Percentiles rank a stretch among this genome's conserved stretches.
phyloP scores from a whole-genome alignment of 53 echinoderm and acorn worm species.

The Temnopleurus reevesii region DNA sequence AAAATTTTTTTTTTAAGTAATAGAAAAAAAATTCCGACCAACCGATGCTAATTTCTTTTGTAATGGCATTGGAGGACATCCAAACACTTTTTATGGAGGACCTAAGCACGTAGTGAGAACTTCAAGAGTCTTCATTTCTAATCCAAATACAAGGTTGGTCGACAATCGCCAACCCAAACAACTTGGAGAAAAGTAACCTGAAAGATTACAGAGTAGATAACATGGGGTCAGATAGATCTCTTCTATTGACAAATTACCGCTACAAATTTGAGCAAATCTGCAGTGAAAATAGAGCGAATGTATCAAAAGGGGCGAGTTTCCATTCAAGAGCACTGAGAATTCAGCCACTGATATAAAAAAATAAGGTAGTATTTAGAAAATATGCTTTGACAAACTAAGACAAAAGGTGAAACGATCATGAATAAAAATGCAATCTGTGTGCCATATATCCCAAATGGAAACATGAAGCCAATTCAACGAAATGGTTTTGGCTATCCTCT shows the following conservation, averaged over 20 bases:
- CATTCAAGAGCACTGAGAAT: neutral
- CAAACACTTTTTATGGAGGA: too few species aligned
- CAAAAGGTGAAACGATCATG: too few species aligned
- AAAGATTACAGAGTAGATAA: neutral
- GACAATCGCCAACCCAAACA: slow-evolving; percentile 11
- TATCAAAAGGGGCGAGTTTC: neutral
- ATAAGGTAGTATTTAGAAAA: too few species aligned
- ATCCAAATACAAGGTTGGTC: slow-evolving; percentile 37
- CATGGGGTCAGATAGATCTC: neutral
- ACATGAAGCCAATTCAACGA: too few species aligned
- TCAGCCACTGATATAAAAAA: neutral
- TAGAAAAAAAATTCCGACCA: too few species aligned
- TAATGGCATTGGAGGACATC: neutral
- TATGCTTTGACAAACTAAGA: too few species aligned
- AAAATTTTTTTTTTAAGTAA: too few species aligned
- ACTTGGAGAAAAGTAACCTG: slow-evolving; percentile 15
- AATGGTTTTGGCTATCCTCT: too few species aligned
- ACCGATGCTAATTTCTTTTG: too few species aligned
- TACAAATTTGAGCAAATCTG: slow-evolving; percentile 19
- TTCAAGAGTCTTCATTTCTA: slow-evolving; percentile 37
- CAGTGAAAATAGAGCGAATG: neutral
- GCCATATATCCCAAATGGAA: too few species aligned
- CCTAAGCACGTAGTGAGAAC: neutral
- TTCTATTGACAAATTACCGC: slow-evolving; percentile 3
- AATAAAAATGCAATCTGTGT: too few species aligned